A percentile compares a stretch with the other conserved stretches of the same genome.
These are phyloP conservation scores for Pterois miles DNA, from an alignment of 2,797 vertebrate species.

Conservation along the genomic window DNA sequence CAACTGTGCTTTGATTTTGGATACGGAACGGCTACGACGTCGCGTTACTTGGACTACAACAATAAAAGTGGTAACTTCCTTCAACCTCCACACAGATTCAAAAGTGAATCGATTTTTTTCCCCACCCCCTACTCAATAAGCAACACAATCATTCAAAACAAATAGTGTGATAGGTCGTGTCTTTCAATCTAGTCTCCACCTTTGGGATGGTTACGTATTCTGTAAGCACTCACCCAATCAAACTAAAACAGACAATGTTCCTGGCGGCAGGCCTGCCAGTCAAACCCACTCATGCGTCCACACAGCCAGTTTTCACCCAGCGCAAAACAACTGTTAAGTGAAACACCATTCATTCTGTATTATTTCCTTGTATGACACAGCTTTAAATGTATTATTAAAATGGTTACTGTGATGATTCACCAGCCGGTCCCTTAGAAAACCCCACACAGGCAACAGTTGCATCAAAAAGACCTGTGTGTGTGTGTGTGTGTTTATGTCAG, in stretches of 20 bases:
- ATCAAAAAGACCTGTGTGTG: not conserved
- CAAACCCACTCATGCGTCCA: not conserved
- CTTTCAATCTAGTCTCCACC: not conserved
- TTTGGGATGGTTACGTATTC: not conserved
- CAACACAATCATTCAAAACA: not conserved
- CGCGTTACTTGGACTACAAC: too few relatives aligned
- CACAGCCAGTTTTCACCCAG: not conserved
- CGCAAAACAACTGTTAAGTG: not conserved
- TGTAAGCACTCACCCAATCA: not conserved
- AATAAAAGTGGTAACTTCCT: too few relatives aligned
- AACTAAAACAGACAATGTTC: not conserved
- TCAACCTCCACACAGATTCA: too few relatives aligned
- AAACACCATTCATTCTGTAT: not conserved
- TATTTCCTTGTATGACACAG: slow-evolving; percentile 16
- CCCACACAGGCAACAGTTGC: slow-evolving; percentile 5
- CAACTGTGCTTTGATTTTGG: too few relatives aligned
- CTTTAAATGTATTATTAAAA: slow-evolving; percentile 14
- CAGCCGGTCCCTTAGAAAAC: slow-evolving; percentile 36
- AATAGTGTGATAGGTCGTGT: not conserved
- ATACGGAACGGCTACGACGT: too few relatives aligned
- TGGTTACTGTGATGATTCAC: slow-evolving; percentile 48
- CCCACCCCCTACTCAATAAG: not conserved
- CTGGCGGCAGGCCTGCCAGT: not conserved
- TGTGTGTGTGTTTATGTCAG: slow-evolving; percentile 10
- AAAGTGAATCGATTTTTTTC: too few relatives aligned